Evolutionary conservation across 2,888 invertebrate species (phyloP), one percentile per base, ranked within the genome.

Genomic region (Zeuzera pyrina): DNA sequence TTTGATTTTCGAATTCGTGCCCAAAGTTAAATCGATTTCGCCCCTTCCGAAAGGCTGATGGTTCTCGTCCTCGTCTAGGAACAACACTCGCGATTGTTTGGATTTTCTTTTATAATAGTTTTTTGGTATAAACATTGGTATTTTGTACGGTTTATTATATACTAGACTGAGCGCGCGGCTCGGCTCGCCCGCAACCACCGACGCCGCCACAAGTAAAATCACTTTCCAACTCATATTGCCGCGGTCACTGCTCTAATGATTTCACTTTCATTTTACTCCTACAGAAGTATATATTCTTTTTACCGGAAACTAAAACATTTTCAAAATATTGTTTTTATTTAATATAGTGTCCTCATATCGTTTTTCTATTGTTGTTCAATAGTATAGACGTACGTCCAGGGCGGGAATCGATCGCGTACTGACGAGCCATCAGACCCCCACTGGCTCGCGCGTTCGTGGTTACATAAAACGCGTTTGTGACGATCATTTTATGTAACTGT

Each of bases 181-280:
- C 38, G 73, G 70, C 52, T 84, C 84, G 48, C 57, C 68, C 13
- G 70, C 65, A 30, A 57, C 65, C 15, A 64, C 62, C 41, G 70
- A 59, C 52, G 70, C 68, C 34, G 59, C 65, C 29, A 72, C 62
- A 31, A 83, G 56, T 49, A 84, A 49, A 49, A 81, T 50, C 52
- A 84, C 79, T 81, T 83, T 84, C 84, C 81, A 84, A 60, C 61
- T 64, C 84, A 84, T 84, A 60, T 73, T 81, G 67, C 29, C 19
- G 47, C 74, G 79, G 77, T 78, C 79, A 78, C 57, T 77, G 77
- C 53, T 60, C 76, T 48, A 52, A 34, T 12, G 54, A 45, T 66
- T 69, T 71, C 79, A 81, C 81, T 81, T 79, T 81, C 81, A 79
- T 79, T 64, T 62, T 68, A 54, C 52, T 42, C 43, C 34, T 30